Conservation (phyloP, 2,113 vertebrate genomes). For the Percopsis transmontana region DNA sequence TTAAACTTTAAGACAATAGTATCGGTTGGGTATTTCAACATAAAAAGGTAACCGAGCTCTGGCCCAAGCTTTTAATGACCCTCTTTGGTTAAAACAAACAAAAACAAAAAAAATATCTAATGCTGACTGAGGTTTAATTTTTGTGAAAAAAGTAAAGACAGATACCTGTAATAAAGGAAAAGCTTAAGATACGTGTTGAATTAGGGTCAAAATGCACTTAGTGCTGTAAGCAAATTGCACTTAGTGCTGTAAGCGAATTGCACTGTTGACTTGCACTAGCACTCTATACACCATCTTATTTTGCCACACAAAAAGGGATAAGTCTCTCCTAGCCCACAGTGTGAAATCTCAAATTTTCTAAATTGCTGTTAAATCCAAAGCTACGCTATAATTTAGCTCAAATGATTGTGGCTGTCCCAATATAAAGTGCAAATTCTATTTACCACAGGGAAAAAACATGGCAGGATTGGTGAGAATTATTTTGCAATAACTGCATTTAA, state of each 20-base stretch:
- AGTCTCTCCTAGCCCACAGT: slow-evolving; percentile 18
- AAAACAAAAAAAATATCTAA: neutral
- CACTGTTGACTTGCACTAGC: slow-evolving; percentile 10
- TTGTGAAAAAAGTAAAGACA: slow-evolving; percentile 7
- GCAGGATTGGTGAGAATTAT: neutral
- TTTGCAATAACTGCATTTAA: neutral
- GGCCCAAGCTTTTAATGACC: no score
- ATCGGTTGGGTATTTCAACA: no score
- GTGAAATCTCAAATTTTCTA: slow-evolving; percentile 47
- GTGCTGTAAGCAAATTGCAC: slow-evolving; percentile 54
- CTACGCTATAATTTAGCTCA: slow-evolving; percentile 20
- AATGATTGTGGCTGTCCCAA: slow-evolving; percentile 12
- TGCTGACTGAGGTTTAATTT: neutral
- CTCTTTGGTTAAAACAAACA: slow-evolving; percentile 59
- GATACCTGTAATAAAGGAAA: neutral
- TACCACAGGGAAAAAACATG: slow-evolving; percentile 13
- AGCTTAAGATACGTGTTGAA: slow-evolving; percentile 14
- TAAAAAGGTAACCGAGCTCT: no score
- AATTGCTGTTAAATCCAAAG: slow-evolving; percentile 47
- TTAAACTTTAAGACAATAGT: slow-evolving; percentile 39
- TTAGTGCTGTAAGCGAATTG: slow-evolving; percentile 21
- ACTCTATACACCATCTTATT: slow-evolving; percentile 24
- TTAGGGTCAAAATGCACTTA: slow-evolving; percentile 30
- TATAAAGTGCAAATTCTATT: neutral
- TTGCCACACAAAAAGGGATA: slow-evolving; percentile 25